Conservation (phyloP, 2,888 invertebrate genomes). For the Chouioia cunea region DNA sequence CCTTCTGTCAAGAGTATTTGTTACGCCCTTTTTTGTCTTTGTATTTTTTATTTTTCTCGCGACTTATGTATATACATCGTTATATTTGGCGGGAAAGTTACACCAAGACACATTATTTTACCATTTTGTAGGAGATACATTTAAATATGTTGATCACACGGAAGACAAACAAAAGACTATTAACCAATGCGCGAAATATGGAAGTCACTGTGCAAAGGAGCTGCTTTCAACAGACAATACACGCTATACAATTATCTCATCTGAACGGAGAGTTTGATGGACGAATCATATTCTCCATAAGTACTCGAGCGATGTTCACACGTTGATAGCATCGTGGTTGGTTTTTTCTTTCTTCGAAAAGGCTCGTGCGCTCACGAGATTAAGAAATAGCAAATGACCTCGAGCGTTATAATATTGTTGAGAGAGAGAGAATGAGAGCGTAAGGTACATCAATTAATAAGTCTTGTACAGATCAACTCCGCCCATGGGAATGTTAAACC, state of each 20-base stretch:
- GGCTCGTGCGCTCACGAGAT: constrained; percentile 3
- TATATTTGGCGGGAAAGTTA: constrained; percentile 19
- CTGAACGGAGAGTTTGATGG: no score
- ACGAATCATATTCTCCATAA: no score
- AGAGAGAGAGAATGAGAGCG: constrained; percentile 2
- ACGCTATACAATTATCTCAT: no score
- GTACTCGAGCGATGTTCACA: constrained; percentile 39
- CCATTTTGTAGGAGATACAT: neutral
- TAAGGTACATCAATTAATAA: constrained; percentile 47
- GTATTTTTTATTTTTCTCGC: no score
- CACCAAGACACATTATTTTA: constrained; percentile 9
- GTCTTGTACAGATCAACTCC: constrained; percentile 30
- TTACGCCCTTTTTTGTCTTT: neutral
- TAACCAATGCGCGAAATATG: no score
- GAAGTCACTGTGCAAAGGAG: no score
- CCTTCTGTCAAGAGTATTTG: constrained; percentile 5
- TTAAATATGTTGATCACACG: no score
- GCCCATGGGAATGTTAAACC: constrained; percentile 28
- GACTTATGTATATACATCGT: constrained; percentile 18
- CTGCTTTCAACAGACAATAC: no score
- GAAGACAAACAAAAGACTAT: no score
- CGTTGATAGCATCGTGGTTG: constrained; percentile 40
- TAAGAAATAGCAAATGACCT: constrained; percentile 47
- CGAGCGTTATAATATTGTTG: constrained; percentile 33
- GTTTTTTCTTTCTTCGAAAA: constrained; percentile 3